A percentile compares a stretch with the other conserved stretches of the same genome.
Conservation (phyloP, 2,888 invertebrate genomes). For the Athalia cordata region DNA sequence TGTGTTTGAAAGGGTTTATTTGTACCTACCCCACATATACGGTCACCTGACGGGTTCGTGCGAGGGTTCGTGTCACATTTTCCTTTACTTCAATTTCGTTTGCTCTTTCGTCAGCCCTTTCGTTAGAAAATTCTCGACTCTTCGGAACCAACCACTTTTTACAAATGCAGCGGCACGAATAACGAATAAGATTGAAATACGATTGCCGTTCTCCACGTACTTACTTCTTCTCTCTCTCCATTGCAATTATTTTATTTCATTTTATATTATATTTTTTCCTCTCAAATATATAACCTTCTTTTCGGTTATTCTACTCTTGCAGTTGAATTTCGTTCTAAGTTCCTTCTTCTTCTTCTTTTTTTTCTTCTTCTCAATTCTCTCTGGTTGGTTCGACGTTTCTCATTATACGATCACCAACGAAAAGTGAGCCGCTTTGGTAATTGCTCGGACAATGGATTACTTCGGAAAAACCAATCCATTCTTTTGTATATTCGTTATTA, state of each 20-base stretch:
- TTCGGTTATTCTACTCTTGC: background rate
- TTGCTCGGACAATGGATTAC: slow-evolving; percentile 12
- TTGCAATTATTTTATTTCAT: too few relatives aligned
- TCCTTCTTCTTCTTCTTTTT: background rate
- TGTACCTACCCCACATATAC: too few relatives aligned
- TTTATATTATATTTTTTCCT: too few relatives aligned
- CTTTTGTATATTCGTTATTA: slow-evolving; percentile 8
- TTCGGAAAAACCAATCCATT: slow-evolving; percentile 1
- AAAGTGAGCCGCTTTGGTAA: background rate
- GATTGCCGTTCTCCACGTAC: slow-evolving; percentile 13
- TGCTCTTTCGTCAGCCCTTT: background rate
- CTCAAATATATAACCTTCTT: background rate
- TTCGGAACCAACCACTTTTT: slow-evolving; percentile 1
- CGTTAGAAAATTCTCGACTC: background rate
- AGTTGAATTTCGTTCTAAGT: too few relatives aligned
- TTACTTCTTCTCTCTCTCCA: too few relatives aligned
- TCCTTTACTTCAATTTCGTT: background rate
- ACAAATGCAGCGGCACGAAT: background rate
- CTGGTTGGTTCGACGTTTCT: background rate
- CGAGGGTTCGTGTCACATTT: too few relatives aligned
- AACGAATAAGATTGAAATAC: slow-evolving; percentile 24
- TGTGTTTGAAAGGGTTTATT: slow-evolving; percentile 26
- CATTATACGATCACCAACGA: slow-evolving; percentile 25
- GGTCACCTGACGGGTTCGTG: too few relatives aligned
- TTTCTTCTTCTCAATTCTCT: background rate